These are phyloP conservation scores for Scortum barcoo DNA, from an alignment of 2,113 vertebrate genomes.

Conservation along the genomic window DNA sequence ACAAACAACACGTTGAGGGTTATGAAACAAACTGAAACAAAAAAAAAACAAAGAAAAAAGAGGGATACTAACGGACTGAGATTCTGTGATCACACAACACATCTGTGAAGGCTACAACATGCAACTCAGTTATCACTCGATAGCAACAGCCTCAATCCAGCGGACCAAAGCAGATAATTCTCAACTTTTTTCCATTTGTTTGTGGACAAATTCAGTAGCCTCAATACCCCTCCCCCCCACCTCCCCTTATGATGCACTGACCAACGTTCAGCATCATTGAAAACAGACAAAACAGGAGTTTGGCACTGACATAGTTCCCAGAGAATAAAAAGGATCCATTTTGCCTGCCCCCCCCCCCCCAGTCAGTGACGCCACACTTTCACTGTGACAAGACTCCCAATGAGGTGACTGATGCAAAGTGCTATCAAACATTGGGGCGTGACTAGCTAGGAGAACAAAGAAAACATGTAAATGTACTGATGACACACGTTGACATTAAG, in stretches of 20 bases:
- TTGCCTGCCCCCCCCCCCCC: conserved; percentile 36
- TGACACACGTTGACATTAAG: conserved; percentile 36
- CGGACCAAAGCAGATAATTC: conserved; percentile 3
- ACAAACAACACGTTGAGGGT: conserved; percentile 2
- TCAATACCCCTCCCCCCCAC: conserved; percentile 24
- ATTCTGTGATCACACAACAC: conserved; percentile 19
- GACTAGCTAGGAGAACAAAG: conserved; percentile 34
- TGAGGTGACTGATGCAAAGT: conserved; percentile 44
- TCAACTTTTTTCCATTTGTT: not conserved
- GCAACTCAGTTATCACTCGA: conserved; percentile 11
- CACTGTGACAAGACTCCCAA: conserved; percentile 9
- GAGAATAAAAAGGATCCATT: conserved; percentile 70
- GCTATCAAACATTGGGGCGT: conserved; percentile 37
- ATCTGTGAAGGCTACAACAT: conserved; percentile 15
- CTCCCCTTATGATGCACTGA: conserved; percentile 54
- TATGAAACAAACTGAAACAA: not conserved
- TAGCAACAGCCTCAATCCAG: not conserved
- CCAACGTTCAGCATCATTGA: conserved; percentile 72
- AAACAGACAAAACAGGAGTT: conserved; percentile 77
- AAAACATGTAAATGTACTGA: conserved; percentile 42
- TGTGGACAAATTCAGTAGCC: conserved; percentile 17
- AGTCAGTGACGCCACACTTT: conserved; percentile 23
- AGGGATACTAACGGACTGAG: conserved; percentile 7
- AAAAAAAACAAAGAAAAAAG: conserved; percentile 11
- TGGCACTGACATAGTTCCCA: conserved; percentile 84